Conservation (phyloP, 1,140 invertebrate genomes). For the Maconellicoccus hirsutus region DNA sequence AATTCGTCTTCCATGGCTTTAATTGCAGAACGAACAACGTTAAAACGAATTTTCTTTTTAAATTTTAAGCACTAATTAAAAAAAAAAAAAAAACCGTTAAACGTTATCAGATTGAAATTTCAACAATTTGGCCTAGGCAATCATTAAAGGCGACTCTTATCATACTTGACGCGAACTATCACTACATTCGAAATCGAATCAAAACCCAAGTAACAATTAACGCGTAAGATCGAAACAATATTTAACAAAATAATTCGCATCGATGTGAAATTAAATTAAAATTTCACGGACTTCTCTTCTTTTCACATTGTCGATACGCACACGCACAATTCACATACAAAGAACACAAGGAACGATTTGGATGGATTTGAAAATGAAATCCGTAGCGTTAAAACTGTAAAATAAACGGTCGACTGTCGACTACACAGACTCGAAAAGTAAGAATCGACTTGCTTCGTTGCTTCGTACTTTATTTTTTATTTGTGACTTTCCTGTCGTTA, state of each 20-base stretch:
- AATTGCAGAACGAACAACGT: not conserved
- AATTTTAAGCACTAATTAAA: too few relatives aligned
- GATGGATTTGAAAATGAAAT: conserved; percentile 10
- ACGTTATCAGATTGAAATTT: conserved; percentile 21
- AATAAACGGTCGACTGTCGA: conserved; percentile 12
- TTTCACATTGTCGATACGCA: conserved; percentile 21
- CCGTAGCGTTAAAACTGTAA: conserved; percentile 10
- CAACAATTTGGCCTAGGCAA: not conserved
- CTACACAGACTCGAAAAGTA: not conserved
- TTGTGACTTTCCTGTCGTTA: too few relatives aligned
- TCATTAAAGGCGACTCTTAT: conserved; percentile 5
- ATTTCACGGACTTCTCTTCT: not conserved
- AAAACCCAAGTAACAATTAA: not conserved
- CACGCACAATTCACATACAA: too few relatives aligned
- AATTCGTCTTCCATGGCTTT: conserved; percentile 26
- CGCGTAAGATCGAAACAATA: not conserved
- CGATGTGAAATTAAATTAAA: not conserved
- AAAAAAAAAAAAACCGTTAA: conserved; percentile 22
- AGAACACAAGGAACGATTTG: not conserved
- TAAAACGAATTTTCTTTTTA: not conserved
- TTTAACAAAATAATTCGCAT: not conserved
- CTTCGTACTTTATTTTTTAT: too few relatives aligned
- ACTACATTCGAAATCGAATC: not conserved
- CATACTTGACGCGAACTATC: not conserved
- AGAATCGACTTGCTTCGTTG: too few relatives aligned